A percentile compares a stretch with the other conserved stretches of the same genome.
phyloP scores from a whole-genome alignment of 1,140 invertebrate genomes.

The Wiebesia pumilae region DNA sequence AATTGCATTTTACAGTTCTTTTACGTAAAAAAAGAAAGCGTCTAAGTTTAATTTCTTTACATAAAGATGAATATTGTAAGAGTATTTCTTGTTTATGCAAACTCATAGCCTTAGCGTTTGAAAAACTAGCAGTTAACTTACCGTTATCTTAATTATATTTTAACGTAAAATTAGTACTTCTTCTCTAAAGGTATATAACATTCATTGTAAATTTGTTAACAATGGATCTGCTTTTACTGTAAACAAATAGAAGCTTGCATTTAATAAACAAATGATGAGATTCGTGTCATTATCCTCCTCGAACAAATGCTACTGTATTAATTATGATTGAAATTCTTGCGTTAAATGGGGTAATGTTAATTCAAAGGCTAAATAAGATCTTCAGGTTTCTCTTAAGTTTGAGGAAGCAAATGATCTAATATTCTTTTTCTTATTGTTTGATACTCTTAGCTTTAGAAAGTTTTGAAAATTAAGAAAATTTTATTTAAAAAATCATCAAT shows the following conservation, averaged over 20 bases:
- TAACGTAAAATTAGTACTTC: not conserved
- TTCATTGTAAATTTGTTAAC: not conserved
- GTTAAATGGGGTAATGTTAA: not conserved
- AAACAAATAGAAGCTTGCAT: not conserved
- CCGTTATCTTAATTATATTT: not conserved
- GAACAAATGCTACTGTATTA: not conserved
- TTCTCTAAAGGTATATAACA: too few relatives aligned
- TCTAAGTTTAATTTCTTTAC: not conserved
- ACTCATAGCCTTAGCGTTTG: not conserved
- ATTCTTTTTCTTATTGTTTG: not conserved
- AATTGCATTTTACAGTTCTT: not conserved
- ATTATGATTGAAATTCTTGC: not conserved
- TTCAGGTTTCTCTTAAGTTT: not conserved
- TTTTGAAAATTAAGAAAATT: not conserved
- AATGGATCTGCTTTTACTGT: not conserved
- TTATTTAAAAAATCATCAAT: not conserved
- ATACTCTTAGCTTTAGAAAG: slow-evolving; percentile 22
- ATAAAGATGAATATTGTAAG: not conserved
- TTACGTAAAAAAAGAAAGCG: not conserved
- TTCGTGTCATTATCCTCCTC: not conserved
- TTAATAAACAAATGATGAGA: not conserved
- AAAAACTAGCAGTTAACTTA: not conserved
- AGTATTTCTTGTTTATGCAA: not conserved
- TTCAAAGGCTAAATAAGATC: too few relatives aligned
- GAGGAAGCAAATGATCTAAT: not conserved